A percentile compares a stretch with the other conserved stretches of the same genome.
Conservation (phyloP, 2,113 vertebrate genomes). For the Geococcyx californianus region DNA sequence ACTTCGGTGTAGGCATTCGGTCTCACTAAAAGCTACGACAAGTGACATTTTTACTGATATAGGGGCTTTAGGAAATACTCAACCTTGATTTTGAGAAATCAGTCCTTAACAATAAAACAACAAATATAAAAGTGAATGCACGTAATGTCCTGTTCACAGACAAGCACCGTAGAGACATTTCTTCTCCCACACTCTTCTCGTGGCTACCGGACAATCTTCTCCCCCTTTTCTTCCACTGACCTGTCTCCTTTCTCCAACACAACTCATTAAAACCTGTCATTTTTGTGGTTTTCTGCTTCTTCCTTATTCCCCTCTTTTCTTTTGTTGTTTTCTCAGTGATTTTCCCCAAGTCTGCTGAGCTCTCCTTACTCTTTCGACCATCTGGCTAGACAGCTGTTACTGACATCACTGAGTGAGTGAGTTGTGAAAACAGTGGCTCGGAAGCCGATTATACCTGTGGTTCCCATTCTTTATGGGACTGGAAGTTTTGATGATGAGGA, state of each 20-base stretch:
- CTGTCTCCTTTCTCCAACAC: not conserved
- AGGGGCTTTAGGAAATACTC: not conserved
- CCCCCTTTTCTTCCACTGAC: not conserved
- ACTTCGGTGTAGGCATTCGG: not conserved
- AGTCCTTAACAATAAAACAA: not conserved
- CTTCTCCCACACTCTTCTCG: not conserved
- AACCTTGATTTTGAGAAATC: not conserved
- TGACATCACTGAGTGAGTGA: not conserved
- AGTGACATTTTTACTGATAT: not conserved
- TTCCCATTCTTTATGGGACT: not conserved
- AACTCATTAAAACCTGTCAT: not conserved
- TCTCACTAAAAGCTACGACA: not conserved
- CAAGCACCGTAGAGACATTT: not conserved
- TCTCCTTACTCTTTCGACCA: slow-evolving; percentile 5
- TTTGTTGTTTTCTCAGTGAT: not conserved
- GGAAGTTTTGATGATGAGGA: not conserved
- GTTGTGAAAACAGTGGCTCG: slow-evolving; percentile 15
- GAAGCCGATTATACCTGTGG: not conserved
- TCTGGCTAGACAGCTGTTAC: slow-evolving; percentile 27
- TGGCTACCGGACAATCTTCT: not conserved
- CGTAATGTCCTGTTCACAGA: not conserved
- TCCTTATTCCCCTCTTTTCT: not conserved
- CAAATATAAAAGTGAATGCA: not conserved
- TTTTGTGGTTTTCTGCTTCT: not conserved
- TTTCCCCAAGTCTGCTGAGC: slow-evolving; percentile 8